A percentile compares a stretch with the other conserved stretches of the same genome.
These are phyloP conservation scores for Timandra comae DNA, from an alignment of 2,888 invertebrate species.

Conservation along the genomic window DNA sequence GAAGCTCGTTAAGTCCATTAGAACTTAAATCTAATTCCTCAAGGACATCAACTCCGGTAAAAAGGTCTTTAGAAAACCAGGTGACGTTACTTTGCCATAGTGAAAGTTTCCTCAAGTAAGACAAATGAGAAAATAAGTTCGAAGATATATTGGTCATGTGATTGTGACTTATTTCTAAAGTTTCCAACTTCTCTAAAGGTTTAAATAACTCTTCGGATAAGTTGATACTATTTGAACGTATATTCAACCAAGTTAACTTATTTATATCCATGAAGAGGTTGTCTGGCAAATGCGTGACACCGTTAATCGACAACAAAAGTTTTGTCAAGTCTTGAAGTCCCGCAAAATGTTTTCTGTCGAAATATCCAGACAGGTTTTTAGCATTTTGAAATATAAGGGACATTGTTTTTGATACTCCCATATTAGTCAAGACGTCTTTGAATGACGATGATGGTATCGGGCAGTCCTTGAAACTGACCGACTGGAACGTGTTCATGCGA, in stretches of 20 bases:
- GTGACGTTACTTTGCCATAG: slow-evolving; percentile 82
- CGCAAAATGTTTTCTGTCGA: slow-evolving; percentile 76
- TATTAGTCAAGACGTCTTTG: slow-evolving; percentile 57
- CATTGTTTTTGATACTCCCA: slow-evolving; percentile 70
- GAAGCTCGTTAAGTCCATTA: slow-evolving; percentile 79
- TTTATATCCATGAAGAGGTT: slow-evolving; percentile 78
- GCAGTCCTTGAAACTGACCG: slow-evolving; percentile 72
- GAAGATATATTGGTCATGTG: slow-evolving; percentile 78
- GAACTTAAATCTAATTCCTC: slow-evolving; percentile 81
- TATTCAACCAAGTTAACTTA: slow-evolving; percentile 79
- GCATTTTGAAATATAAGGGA: slow-evolving; percentile 74
- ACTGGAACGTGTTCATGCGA: slow-evolving; percentile 52
- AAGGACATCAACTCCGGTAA: slow-evolving; percentile 79
- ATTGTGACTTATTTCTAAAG: slow-evolving; percentile 82
- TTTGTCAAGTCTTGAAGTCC: slow-evolving; percentile 73
- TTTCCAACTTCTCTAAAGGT: slow-evolving; percentile 72
- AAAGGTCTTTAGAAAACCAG: slow-evolving; percentile 78
- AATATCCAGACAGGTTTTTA: slow-evolving; percentile 71
- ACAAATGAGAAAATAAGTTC: slow-evolving; percentile 78
- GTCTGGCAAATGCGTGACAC: slow-evolving; percentile 76
- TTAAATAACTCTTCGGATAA: slow-evolving; percentile 76
- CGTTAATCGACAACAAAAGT: slow-evolving; percentile 78
- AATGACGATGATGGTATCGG: slow-evolving; percentile 72
- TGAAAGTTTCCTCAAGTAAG: slow-evolving; percentile 78
- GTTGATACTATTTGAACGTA: slow-evolving; percentile 78